phyloP scores from a whole-genome alignment of 2,888 invertebrate species.

The Arenicola marina region DNA sequence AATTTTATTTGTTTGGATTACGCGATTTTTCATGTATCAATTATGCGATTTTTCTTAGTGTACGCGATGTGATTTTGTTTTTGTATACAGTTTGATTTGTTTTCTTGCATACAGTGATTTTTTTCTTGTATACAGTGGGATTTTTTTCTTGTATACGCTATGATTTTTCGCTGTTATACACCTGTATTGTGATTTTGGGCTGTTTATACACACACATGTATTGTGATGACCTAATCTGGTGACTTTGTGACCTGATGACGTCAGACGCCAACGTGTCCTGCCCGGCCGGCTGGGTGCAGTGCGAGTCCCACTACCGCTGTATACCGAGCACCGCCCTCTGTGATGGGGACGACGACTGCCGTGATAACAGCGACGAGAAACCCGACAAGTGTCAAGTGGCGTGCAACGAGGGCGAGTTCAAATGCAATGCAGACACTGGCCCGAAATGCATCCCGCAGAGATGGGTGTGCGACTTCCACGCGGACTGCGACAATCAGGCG shows the following conservation, averaged over 20 bases:
- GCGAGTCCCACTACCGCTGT: conserved; percentile 25
- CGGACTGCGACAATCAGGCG: conserved; percentile 47
- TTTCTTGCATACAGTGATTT: neutral
- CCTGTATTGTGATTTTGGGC: too few species aligned
- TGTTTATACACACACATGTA: too few species aligned
- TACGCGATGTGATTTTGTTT: too few species aligned
- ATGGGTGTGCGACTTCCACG: conserved; percentile 55
- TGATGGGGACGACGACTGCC: conserved; percentile 28
- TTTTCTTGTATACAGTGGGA: neutral
- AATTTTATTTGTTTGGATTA: too few species aligned
- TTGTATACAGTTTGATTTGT: too few species aligned
- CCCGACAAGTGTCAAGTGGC: conserved; percentile 3
- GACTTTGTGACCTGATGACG: too few species aligned
- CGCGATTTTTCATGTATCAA: too few species aligned
- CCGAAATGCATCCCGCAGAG: conserved; percentile 70
- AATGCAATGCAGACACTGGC: conserved; percentile 5
- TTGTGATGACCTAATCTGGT: too few species aligned
- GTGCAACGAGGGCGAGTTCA: conserved; percentile 16
- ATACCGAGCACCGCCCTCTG: conserved; percentile 22
- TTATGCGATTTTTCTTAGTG: too few species aligned
- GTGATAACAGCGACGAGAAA: conserved; percentile 25
- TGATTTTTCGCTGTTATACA: too few species aligned
- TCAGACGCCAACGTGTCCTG: too few species aligned
- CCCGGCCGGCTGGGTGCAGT: conserved; percentile 18
- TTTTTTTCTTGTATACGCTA: neutral